Conservation (phyloP, 2,888 invertebrate genomes). For the Polyommatus iphigenia region DNA sequence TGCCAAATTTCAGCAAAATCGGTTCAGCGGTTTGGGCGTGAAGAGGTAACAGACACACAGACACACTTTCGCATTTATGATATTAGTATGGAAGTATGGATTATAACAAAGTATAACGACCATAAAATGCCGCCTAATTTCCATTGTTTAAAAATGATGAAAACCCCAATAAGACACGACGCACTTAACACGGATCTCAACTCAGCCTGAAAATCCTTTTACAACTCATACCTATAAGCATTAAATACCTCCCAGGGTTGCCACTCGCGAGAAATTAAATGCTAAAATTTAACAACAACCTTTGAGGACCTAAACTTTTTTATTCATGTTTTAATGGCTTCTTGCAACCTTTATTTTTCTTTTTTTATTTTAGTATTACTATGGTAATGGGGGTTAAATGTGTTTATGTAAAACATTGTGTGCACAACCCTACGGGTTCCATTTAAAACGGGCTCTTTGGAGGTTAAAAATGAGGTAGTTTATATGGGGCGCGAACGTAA, state of each 20-base stretch:
- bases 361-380: neutral
- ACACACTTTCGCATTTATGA: too few relatives aligned
- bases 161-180: conserved; percentile 34
- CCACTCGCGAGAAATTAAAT: neutral
- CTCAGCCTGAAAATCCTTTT: conserved; percentile 38
- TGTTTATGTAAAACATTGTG: neutral
- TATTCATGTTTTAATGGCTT: neutral
- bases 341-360: neutral
- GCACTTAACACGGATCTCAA: conserved; percentile 39
- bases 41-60: too few relatives aligned
- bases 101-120: neutral
- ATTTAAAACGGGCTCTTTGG: conserved; percentile 27
- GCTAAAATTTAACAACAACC: neutral
- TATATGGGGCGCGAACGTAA: conserved; percentile 36
- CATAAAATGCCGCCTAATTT: conserved; percentile 27
- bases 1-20: too few relatives aligned
- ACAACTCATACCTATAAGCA: conserved; percentile 36
- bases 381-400: neutral
- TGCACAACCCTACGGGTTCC: conserved; percentile 19
- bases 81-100: too few relatives aligned
- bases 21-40: too few relatives aligned
- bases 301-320: neutral
- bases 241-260: conserved; percentile 24
- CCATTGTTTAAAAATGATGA: conserved; percentile 33
- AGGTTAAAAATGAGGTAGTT: conserved; percentile 40